Percentiles rank a stretch among this genome's conserved stretches.
Conservation (phyloP, 1,140 invertebrate species). For the Cecropterus lyciades region DNA sequence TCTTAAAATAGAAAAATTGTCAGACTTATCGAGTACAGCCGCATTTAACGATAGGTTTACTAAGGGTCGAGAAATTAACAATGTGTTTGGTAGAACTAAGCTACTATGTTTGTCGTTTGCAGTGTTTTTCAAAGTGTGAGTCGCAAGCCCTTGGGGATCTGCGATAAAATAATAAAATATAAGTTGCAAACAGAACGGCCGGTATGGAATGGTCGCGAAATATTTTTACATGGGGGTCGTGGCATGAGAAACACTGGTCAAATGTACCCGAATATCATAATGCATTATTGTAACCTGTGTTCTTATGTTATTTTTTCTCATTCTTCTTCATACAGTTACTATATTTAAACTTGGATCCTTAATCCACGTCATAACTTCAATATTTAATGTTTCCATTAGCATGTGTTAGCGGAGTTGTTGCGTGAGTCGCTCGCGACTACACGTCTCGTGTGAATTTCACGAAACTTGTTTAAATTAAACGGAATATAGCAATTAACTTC, state of each 20-base stretch:
- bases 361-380: neutral
- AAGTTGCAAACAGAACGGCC: too few species aligned
- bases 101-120: too few species aligned
- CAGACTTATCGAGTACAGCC: neutral
- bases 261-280: too few species aligned
- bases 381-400: slow-evolving; percentile 16
- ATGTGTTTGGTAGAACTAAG: too few species aligned
- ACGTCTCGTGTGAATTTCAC: neutral
- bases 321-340: slow-evolving; percentile 5
- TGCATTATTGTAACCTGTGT: neutral
- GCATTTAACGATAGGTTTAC: neutral
- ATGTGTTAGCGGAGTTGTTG: neutral
- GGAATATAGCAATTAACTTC: too few species aligned
- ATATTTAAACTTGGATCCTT: slow-evolving; percentile 5
- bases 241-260: too few species aligned
- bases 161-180: too few species aligned
- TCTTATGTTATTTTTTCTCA: neutral
- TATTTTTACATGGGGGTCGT: too few species aligned
- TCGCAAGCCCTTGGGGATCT: too few species aligned
- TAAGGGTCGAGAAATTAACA: neutral
- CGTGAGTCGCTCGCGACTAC: neutral
- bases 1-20: neutral
- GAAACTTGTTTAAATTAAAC: slow-evolving; percentile 2
- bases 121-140: too few species aligned
- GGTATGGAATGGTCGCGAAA: too few species aligned